A percentile compares a stretch with the other conserved stretches of the same genome.
phyloP scores from a whole-genome alignment of 2,113 vertebrate genomes.

The Andinoacara biseriatus region DNA sequence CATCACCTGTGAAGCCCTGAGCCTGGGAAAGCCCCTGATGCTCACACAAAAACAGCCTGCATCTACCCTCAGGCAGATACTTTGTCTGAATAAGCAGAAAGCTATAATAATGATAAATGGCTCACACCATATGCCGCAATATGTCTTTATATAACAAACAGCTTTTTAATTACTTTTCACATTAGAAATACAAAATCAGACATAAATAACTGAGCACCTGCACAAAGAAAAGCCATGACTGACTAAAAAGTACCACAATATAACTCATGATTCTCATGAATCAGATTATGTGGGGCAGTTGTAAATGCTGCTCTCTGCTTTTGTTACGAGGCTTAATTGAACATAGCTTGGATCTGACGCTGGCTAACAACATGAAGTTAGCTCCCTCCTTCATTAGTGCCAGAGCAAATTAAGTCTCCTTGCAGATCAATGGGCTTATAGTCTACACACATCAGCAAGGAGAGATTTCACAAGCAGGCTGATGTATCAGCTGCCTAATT shows the following conservation, averaged over 20 bases:
- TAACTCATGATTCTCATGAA: slow-evolving; percentile 4
- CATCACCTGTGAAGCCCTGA: slow-evolving; percentile 53
- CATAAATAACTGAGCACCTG: slow-evolving; percentile 16
- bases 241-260: slow-evolving; percentile 12
- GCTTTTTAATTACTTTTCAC: slow-evolving; percentile 27
- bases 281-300: slow-evolving; percentile 19
- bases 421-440: slow-evolving; percentile 70
- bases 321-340: slow-evolving; percentile 63
- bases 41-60: slow-evolving; percentile 25
- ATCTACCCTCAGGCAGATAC: slow-evolving; percentile 13
- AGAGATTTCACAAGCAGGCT: slow-evolving; percentile 46
- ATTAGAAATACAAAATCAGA: slow-evolving; percentile 16
- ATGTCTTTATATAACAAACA: slow-evolving; percentile 31
- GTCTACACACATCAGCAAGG: slow-evolving; percentile 51
- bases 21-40: slow-evolving; percentile 62
- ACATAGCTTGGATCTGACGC: slow-evolving; percentile 61
- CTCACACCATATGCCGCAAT: slow-evolving; percentile 29
- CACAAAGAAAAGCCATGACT: not conserved
- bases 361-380: slow-evolving; percentile 60
- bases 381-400: slow-evolving; percentile 63
- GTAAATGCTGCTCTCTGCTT: slow-evolving; percentile 36
- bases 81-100: slow-evolving; percentile 18
- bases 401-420: slow-evolving; percentile 68
- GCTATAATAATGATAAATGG: slow-evolving; percentile 49
- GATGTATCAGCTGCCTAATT: slow-evolving; percentile 43